A percentile compares a stretch with the other conserved stretches of the same genome.
phyloP scores from a whole-genome alignment of 2,113 vertebrate species.

The Rhegmatorhina hoffmannsi region DNA sequence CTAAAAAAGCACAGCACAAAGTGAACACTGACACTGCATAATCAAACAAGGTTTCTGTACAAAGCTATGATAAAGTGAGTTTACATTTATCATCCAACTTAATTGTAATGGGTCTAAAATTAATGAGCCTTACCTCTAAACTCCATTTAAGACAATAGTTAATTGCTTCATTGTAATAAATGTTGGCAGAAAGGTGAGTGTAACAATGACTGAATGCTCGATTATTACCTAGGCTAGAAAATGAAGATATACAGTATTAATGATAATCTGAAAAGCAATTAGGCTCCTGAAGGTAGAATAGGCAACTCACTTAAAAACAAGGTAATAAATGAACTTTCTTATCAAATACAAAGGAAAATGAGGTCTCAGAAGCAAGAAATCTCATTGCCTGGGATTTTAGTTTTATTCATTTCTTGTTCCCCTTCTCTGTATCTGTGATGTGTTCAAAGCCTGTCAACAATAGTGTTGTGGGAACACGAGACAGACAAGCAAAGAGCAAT shows the following conservation, averaged over 20 bases:
- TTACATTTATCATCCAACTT: conserved; percentile 77
- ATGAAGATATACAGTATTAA: conserved; percentile 62
- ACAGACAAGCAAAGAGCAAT: neutral
- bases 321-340: neutral
- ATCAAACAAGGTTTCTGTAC: conserved; percentile 39
- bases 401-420: neutral
- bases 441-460: neutral
- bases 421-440: neutral
- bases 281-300: conserved; percentile 44
- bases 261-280: conserved; percentile 68
- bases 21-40: neutral
- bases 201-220: conserved; percentile 73
- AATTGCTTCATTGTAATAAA: conserved; percentile 81
- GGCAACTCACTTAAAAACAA: conserved; percentile 8
- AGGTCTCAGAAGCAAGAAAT: neutral
- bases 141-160: conserved; percentile 78
- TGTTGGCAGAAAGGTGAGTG: conserved; percentile 67
- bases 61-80: conserved; percentile 53
- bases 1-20: neutral
- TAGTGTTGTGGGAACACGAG: neutral
- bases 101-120: conserved; percentile 70
- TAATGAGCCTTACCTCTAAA: conserved; percentile 79
- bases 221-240: conserved; percentile 64
- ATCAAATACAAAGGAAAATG: neutral
- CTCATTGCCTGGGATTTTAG: neutral